Conservation (phyloP, 2,797 vertebrate genomes). For the Fistularia commersonii region DNA sequence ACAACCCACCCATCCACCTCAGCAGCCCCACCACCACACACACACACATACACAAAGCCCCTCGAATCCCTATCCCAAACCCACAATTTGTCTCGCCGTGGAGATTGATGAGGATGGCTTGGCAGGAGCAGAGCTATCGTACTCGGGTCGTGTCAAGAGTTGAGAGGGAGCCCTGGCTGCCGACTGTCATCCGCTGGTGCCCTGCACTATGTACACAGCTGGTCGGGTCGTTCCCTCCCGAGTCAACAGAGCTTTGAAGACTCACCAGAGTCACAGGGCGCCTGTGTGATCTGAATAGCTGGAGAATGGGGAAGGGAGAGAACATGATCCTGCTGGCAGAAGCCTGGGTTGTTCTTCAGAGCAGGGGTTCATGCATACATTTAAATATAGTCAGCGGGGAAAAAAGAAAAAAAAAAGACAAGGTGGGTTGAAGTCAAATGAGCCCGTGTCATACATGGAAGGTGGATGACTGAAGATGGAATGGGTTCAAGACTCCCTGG, state of each 20-base stretch:
- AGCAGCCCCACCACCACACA: constrained; percentile 2
- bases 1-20: constrained; percentile 37
- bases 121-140: constrained; percentile 46
- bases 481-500: constrained; percentile 39
- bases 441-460: constrained; percentile 32
- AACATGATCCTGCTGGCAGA: constrained; percentile 29
- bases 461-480: constrained; percentile 49
- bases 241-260: constrained; percentile 34
- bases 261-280: constrained; percentile 28
- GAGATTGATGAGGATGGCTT: constrained; percentile 59
- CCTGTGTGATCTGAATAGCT: constrained; percentile 16
- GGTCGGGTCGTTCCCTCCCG: constrained; percentile 39
- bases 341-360: constrained; percentile 18
- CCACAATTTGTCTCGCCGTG: constrained; percentile 57
- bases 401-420: background rate
- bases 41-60: background rate
- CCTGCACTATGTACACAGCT: constrained; percentile 58
- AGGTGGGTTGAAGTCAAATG: constrained; percentile 45
- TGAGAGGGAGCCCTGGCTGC: constrained; percentile 43
- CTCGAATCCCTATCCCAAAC: constrained; percentile 41
- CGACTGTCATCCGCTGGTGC: constrained; percentile 53
- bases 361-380: constrained; percentile 19
- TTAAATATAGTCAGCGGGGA: constrained; percentile 44
- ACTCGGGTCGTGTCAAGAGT: constrained; percentile 36
- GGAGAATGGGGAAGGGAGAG: constrained; percentile 21